Evolutionary conservation across 1,140 invertebrate species (phyloP).

Genomic region (Rhopalosiphum padi): DNA sequence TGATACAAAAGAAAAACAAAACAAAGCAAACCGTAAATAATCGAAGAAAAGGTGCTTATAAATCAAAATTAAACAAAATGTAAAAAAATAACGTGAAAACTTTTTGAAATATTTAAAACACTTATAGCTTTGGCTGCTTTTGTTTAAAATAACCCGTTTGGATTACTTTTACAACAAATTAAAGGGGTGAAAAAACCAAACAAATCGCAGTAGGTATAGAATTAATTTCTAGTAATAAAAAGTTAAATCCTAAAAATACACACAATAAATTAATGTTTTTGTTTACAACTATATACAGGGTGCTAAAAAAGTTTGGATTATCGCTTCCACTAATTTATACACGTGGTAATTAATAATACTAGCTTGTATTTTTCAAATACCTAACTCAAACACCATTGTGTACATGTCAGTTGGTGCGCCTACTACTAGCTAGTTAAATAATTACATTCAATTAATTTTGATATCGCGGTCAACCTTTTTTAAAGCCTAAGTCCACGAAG

Average conservation of each 20-base stretch:
- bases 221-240: background rate
- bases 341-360: background rate
- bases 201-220: background rate
- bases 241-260: constrained; percentile 7
- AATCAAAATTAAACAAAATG: constrained; percentile 6
- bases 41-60: constrained; percentile 7
- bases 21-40: background rate
- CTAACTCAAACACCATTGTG: background rate
- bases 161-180: constrained; percentile 19
- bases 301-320: background rate
- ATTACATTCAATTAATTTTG: background rate
- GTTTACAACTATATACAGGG: background rate
- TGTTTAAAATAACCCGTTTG: background rate
- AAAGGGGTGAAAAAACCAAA: background rate
- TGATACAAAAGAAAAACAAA: background rate
- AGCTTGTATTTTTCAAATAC: background rate
- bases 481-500: background rate
- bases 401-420: background rate
- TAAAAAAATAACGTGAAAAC: background rate
- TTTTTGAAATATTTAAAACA: constrained; percentile 3
- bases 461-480: background rate
- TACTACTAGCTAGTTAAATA: background rate
- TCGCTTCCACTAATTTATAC: background rate
- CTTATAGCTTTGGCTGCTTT: background rate
- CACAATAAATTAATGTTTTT: background rate